Percentiles rank a stretch among this genome's conserved stretches.
These are phyloP conservation scores for Anarrhichthys ocellatus DNA, from an alignment of 2,113 vertebrate species.

Conservation along the genomic window DNA sequence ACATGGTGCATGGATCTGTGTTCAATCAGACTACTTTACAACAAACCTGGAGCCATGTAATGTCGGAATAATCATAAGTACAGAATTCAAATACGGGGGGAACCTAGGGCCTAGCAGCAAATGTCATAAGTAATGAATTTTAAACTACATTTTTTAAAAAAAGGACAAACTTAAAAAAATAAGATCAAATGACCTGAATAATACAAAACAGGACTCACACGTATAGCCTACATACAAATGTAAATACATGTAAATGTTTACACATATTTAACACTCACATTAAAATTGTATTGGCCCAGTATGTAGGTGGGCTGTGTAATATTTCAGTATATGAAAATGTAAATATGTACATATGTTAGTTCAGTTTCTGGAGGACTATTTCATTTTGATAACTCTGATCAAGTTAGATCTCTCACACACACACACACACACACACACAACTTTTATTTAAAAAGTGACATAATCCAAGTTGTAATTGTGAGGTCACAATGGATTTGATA, in stretches of 20 bases:
- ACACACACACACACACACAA: neutral
- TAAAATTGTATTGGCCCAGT: no score
- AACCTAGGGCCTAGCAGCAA: neutral
- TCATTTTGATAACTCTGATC: neutral
- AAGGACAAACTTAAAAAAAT: neutral
- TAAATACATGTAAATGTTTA: neutral
- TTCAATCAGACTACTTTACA: neutral
- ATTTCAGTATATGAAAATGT: no score
- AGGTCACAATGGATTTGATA: neutral
- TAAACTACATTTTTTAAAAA: no score
- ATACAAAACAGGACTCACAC: neutral
- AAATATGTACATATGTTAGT: no score
- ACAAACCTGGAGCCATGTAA: neutral
- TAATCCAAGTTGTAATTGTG: neutral
- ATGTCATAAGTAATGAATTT: no score
- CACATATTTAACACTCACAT: neutral
- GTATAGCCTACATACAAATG: neutral
- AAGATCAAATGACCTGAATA: neutral
- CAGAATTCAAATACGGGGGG: neutral
- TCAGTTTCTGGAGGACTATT: neutral
- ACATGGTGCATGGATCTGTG: neutral
- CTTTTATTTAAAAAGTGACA: neutral
- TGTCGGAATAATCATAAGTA: neutral
- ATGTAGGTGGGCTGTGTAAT: no score
- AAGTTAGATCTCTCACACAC: no score